Conservation (phyloP, 2,888 invertebrate species). For the Brachyptera putata region DNA sequence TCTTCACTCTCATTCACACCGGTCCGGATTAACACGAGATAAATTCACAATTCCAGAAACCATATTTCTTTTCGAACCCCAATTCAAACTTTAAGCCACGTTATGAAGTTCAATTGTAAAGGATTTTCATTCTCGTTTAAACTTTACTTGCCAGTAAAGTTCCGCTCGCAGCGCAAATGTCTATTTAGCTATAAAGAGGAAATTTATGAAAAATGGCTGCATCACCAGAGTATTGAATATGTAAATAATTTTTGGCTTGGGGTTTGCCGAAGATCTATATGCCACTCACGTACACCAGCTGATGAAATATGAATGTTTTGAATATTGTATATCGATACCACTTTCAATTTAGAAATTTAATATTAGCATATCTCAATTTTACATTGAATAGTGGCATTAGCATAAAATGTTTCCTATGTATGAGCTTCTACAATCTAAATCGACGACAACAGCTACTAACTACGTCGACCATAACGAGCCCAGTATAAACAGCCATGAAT, state of each 20-base stretch:
- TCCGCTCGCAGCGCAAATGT: no score
- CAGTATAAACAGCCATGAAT: no score
- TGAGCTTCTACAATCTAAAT: no score
- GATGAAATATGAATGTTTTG: constrained; percentile 22
- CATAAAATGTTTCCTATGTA: no score
- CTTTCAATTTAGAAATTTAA: constrained; percentile 15
- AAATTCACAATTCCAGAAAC: no score
- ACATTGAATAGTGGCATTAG: background rate
- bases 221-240: constrained; percentile 13
- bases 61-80: background rate
- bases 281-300: constrained; percentile 13
- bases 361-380: constrained; percentile 10
- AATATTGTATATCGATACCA: constrained; percentile 21
- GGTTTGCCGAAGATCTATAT: background rate
- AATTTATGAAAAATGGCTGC: constrained; percentile 14
- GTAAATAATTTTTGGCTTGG: constrained; percentile 13
- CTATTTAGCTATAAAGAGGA: background rate
- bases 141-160: no score
- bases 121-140: no score
- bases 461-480: no score
- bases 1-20: no score
- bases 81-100: background rate
- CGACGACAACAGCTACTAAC: no score
- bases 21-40: no score
- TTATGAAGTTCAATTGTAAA: background rate